phyloP scores from a whole-genome alignment of 1,140 invertebrate genomes.

The Eriocheir sinensis region DNA sequence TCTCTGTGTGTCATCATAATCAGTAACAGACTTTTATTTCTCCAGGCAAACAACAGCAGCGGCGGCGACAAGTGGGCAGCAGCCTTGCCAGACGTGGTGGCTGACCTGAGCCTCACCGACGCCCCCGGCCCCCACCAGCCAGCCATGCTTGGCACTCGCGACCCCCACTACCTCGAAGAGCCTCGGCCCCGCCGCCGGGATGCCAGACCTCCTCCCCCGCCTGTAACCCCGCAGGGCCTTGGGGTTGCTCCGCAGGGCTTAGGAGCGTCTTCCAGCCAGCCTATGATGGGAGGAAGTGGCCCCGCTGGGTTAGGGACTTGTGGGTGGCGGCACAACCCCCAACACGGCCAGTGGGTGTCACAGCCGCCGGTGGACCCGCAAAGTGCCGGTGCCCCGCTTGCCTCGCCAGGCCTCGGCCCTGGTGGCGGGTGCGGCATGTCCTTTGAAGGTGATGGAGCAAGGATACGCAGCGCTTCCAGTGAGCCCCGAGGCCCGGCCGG shows the following conservation, averaged over 20 bases:
- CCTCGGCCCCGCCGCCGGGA: constrained; percentile 58
- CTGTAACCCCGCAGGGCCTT: constrained; percentile 69
- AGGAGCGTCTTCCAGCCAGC: constrained; percentile 45
- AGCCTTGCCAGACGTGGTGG: constrained; percentile 68
- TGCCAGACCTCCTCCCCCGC: constrained; percentile 68
- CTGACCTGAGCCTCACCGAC: constrained; percentile 48
- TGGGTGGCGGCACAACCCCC: constrained; percentile 82
- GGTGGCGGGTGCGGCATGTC: constrained; percentile 61
- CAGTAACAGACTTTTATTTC: not conserved
- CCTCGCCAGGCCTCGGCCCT: constrained; percentile 55
- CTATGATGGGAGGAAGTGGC: constrained; percentile 83
- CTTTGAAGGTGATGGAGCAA: constrained; percentile 78
- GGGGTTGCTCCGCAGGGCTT: constrained; percentile 65
- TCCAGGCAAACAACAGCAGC: constrained; percentile 46
- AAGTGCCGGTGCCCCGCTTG: not conserved
- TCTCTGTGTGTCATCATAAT: too few relatives aligned
- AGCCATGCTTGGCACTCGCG: constrained; percentile 68
- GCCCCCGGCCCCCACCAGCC: constrained; percentile 28
- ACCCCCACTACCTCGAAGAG: constrained; percentile 69
- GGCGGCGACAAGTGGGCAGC: constrained; percentile 47
- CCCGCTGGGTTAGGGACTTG: constrained; percentile 90
- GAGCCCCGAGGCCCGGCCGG: constrained; percentile 80
- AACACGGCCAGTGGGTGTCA: constrained; percentile 64
- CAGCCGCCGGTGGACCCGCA: constrained; percentile 78
- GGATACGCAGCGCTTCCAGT: constrained; percentile 80